phyloP scores from a whole-genome alignment of 2,113 vertebrate species.

The zebrafish (Danio rerio) region DNA sequence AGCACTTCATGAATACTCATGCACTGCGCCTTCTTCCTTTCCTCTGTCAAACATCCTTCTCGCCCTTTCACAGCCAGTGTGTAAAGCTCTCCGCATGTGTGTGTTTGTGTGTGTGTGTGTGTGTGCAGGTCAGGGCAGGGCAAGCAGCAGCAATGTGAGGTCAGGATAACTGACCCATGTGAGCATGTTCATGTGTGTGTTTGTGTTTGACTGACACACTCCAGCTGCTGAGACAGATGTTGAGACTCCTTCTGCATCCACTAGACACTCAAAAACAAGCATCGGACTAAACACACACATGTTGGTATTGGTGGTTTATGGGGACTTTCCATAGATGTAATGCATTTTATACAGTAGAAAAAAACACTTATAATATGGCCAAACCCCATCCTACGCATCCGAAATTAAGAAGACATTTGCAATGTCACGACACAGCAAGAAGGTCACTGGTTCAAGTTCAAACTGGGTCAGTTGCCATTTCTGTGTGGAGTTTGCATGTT shows the following conservation, averaged over 20 bases:
- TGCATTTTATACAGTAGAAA: no score
- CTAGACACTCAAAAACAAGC: slow-evolving; percentile 53
- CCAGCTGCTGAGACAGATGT: slow-evolving; percentile 50
- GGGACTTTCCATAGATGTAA: no score
- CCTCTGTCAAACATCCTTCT: neutral
- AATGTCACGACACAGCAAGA: no score
- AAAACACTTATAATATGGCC: no score
- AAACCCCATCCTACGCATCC: no score
- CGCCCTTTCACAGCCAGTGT: slow-evolving; percentile 10
- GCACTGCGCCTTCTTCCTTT: slow-evolving; percentile 40
- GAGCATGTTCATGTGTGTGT: slow-evolving; percentile 22
- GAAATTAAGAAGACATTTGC: no score
- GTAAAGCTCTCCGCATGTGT: slow-evolving; percentile 20
- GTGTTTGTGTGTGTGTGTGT: slow-evolving; percentile 24
- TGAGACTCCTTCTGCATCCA: slow-evolving; percentile 27
- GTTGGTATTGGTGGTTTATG: no score
- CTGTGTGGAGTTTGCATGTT: no score
- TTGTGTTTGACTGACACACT: slow-evolving; percentile 18
- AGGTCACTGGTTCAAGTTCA: no score
- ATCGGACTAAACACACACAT: slow-evolving; percentile 61
- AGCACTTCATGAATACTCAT: slow-evolving; percentile 35
- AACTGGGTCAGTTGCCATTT: no score
- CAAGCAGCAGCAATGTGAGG: slow-evolving; percentile 35
- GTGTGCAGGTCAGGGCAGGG: slow-evolving; percentile 38
- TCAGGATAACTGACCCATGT: slow-evolving; percentile 30